phyloP scores from a whole-genome alignment of 2,797 vertebrate species.

The Spinibarbus caldwelli region DNA sequence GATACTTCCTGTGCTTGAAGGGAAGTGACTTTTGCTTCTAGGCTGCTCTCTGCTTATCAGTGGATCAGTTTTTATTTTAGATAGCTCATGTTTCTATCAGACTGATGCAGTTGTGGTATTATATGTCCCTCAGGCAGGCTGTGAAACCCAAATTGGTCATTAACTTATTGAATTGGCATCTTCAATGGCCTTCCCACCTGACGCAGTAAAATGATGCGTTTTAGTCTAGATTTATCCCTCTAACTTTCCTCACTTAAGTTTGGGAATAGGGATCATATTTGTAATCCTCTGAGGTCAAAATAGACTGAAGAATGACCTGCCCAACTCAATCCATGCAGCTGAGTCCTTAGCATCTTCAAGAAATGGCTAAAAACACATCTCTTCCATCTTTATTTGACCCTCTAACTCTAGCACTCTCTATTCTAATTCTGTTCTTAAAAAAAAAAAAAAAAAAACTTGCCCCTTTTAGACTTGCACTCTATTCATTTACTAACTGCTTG shows the following conservation, averaged over 20 bases:
- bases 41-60: slow-evolving; percentile 23
- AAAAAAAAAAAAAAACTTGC: no score
- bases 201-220: not conserved
- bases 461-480: no score
- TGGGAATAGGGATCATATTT: not conserved
- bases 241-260: not conserved
- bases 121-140: not conserved
- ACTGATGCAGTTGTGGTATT: not conserved
- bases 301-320: not conserved
- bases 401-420: not conserved
- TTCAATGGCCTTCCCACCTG: not conserved
- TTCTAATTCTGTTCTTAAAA: not conserved
- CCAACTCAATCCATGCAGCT: no score
- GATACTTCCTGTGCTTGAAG: slow-evolving; percentile 34
- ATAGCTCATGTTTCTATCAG: slow-evolving; percentile 29
- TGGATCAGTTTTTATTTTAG: slow-evolving; percentile 1
- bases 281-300: not conserved
- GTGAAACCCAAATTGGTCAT: not conserved
- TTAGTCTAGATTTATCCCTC: not conserved
- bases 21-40: slow-evolving; percentile 45
- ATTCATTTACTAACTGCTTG: no score
- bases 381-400: no score
- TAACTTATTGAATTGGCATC: not conserved
- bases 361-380: not conserved
- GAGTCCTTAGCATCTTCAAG: no score